These are phyloP conservation scores for Branchellion lobata DNA, from an alignment of 2,888 invertebrate species.

Conservation along the genomic window DNA sequence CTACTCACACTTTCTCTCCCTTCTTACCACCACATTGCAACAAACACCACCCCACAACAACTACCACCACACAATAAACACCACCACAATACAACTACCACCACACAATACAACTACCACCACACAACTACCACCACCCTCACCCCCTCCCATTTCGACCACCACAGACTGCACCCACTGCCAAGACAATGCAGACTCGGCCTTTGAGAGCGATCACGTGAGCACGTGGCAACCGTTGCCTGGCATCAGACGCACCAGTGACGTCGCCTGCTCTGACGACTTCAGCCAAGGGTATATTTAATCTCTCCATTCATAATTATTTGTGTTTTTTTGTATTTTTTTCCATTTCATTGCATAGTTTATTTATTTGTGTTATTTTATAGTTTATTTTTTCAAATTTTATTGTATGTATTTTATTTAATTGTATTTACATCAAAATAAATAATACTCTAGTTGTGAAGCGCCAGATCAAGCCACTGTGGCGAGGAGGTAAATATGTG, in stretches of 20 bases:
- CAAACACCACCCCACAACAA: no score
- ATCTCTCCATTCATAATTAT: neutral
- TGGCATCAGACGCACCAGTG: neutral
- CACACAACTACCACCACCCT: neutral
- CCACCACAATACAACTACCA: neutral
- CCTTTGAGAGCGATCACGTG: conserved; percentile 14
- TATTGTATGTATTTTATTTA: no score
- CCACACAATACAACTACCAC: neutral
- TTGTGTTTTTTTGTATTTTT: no score
- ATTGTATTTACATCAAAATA: no score
- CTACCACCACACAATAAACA: neutral
- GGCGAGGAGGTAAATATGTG: no score
- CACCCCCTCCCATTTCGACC: neutral
- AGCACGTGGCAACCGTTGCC: conserved; percentile 1
- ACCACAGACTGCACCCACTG: neutral
- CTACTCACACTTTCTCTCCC: no score
- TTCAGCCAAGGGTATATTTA: no score
- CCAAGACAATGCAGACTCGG: conserved; percentile 31
- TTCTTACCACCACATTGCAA: no score
- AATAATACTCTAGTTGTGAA: no score
- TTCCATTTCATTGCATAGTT: neutral
- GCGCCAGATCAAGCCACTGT: no score
- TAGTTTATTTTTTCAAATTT: neutral
- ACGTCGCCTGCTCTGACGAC: neutral
- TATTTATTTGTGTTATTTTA: neutral